Evolutionary conservation across 2,797 vertebrate species (phyloP).

Genomic region (Gambelia wislizenii): DNA sequence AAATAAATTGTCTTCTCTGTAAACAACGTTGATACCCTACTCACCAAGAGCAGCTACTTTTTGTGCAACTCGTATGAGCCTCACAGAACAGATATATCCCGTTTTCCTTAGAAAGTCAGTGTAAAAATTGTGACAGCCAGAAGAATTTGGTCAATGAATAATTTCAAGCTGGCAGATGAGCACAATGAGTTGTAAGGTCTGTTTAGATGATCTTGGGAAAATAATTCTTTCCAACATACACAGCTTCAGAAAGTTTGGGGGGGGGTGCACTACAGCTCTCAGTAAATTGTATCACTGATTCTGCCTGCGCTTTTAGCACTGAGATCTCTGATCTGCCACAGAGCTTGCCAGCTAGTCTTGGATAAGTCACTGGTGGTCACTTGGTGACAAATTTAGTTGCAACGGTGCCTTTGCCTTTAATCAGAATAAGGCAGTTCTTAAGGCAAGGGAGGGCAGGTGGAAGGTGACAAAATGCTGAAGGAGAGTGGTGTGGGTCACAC

Average conservation of each 20-base stretch:
- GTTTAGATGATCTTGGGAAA: neutral
- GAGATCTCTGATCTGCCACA: neutral
- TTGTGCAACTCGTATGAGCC: slow-evolving; percentile 51
- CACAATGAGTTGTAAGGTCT: neutral
- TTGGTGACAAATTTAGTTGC: neutral
- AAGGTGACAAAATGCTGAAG: no score
- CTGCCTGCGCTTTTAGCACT: neutral
- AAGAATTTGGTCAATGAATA: neutral
- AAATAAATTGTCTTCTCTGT: slow-evolving; percentile 58
- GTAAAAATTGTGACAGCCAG: slow-evolving; percentile 32
- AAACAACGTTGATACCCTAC: neutral
- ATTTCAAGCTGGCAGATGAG: neutral
- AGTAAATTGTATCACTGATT: neutral
- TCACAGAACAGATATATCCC: slow-evolving; percentile 20
- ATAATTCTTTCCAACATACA: slow-evolving; percentile 2
- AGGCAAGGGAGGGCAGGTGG: no score
- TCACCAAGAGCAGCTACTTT: slow-evolving; percentile 42
- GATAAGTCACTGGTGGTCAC: neutral
- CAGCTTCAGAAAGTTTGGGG: no score
- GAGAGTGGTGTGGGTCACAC: no score
- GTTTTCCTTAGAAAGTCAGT: neutral
- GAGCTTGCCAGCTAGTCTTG: neutral
- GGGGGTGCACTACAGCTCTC: no score
- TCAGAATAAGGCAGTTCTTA: no score
- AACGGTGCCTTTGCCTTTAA: no score